These are phyloP conservation scores for Eclectus roratus DNA, from an alignment of 2,113 vertebrate species.

Conservation along the genomic window DNA sequence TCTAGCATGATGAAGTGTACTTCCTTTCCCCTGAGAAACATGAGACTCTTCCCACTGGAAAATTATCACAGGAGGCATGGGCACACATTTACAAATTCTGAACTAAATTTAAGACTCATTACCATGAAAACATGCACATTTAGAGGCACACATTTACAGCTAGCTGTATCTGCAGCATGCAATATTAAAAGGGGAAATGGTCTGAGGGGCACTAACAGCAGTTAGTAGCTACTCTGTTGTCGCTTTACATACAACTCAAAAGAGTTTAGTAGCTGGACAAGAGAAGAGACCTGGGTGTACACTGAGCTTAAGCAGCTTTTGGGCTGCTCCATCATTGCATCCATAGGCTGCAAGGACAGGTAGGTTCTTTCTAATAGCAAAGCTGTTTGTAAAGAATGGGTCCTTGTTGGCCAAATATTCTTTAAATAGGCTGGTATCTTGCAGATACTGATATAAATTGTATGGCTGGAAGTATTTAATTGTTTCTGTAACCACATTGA, in stretches of 20 bases:
- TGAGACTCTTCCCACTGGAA: not conserved
- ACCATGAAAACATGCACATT: not conserved
- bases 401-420: not conserved
- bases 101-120: not conserved
- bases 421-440: not conserved
- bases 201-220: not conserved
- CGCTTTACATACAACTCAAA: not conserved
- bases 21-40: not conserved
- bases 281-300: not conserved
- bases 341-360: not conserved
- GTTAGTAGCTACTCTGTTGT: not conserved
- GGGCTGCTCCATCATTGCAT: not conserved
- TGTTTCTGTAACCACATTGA: not conserved
- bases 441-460: not conserved
- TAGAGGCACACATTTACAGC: not conserved
- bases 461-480: slow-evolving; percentile 22
- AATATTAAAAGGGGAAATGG: not conserved
- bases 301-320: not conserved
- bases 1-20: not conserved
- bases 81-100: not conserved
- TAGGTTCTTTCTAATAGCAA: not conserved
- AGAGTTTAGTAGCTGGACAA: not conserved
- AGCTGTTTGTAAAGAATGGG: not conserved
- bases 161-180: not conserved
- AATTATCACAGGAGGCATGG: not conserved